A percentile compares a stretch with the other conserved stretches of the same genome.
Evolutionary conservation across 2,797 vertebrate species (phyloP).

Genomic region (Nyctalus aviator): DNA sequence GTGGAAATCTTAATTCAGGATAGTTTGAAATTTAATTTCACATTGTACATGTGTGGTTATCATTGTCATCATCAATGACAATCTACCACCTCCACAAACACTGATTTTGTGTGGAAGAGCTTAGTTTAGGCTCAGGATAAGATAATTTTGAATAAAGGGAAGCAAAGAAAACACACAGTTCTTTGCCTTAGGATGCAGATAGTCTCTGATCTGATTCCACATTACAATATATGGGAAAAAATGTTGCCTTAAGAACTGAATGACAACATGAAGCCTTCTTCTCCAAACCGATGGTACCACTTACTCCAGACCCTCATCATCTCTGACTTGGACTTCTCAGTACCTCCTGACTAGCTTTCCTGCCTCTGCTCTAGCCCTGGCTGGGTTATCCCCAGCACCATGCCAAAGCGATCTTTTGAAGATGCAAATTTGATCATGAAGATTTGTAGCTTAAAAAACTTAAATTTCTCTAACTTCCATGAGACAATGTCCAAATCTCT

Average conservation of each 20-base stretch:
- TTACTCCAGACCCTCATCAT: rapidly evolving
- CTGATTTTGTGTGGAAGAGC: neutral
- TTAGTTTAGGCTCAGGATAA: neutral
- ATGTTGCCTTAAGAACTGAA: neutral
- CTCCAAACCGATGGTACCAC: rapidly evolving
- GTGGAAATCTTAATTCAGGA: neutral
- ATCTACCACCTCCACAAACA: no score
- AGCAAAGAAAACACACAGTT: neutral
- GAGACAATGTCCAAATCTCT: neutral
- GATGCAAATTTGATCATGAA: neutral
- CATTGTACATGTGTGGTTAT: neutral
- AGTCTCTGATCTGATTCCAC: neutral
- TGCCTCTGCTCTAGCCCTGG: neutral
- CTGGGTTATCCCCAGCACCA: neutral
- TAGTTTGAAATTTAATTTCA: neutral
- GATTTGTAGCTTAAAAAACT: neutral
- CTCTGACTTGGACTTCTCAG: neutral
- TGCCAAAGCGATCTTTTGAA: neutral
- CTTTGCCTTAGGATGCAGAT: neutral
- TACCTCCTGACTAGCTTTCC: neutral
- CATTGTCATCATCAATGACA: neutral
- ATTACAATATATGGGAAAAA: neutral
- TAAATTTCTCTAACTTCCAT: neutral
- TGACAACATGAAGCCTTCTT: neutral
- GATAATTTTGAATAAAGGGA: neutral